Evolutionary conservation across 2,113 vertebrate genomes (phyloP), one percentile per base, ranked within the genome.

Genomic region (Prunella fulvescens): DNA sequence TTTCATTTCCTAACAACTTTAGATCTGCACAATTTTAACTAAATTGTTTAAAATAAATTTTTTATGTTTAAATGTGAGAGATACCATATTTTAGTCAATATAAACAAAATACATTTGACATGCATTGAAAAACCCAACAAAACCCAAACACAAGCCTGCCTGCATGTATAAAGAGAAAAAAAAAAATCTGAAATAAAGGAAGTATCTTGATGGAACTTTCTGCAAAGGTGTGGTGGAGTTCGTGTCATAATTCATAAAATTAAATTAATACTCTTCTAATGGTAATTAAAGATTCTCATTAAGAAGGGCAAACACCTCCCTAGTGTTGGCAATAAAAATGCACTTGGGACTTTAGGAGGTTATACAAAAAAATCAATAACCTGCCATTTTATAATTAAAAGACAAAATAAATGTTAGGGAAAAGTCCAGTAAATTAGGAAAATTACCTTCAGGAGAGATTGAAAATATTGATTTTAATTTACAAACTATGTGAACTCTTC

Each of bases 401-500:
- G 95, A 98, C 96, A 98, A 98, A 98, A 98, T 98, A 98, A 98
- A 98, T 98, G 98, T 97, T 97, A 97, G 95, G 97, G 88, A 94
- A 97, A 98, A 96, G 96, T 98, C 97, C 96, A 98, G 95, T 98
- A 98, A 99, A 99, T 99, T 99, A 99, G 96, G 97, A 98, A 99
- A 98, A 99, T 97, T 97, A 98, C 98, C 97, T 98, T 98, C 97
- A 98, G 97, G 92, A 98, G 97, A 98, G 98, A 99, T 98, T 98
- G 98, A 98, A 98, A 99, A 97, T 99, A 99, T 99, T 98, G 98
- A 99, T 99, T 99, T 98, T 98, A 98, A 98, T 99, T 98, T 98
- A 98, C 96, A 98, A 98, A 98, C 98, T 98, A 98, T 98, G 98
- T 98, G 97, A 98, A 97, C 97, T 98, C 97, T 98, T 98, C 96